Percentiles rank a stretch among this genome's conserved stretches.
Conservation (phyloP, 2,797 vertebrate genomes). For the Danio kyathit region DNA sequence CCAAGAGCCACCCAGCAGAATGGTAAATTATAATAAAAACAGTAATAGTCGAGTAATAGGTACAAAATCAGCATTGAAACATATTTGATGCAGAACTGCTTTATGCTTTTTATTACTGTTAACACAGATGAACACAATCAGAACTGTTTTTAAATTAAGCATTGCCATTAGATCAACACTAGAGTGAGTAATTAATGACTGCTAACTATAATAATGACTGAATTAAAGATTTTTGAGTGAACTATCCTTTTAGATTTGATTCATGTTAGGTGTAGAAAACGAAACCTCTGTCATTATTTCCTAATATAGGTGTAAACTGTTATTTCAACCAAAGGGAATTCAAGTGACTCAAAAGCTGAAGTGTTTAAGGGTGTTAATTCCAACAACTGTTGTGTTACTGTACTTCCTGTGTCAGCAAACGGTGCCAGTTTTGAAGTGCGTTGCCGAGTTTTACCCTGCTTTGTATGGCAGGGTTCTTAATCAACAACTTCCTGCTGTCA, state of each 20-base stretch:
- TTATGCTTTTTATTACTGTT: too few species aligned
- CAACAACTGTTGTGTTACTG: neutral
- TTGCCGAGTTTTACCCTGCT: conserved; percentile 17
- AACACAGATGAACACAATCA: too few species aligned
- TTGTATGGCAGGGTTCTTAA: conserved; percentile 46
- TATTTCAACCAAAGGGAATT: neutral
- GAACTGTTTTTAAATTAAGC: too few species aligned
- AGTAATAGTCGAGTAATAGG: too few species aligned
- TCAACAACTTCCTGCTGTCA: conserved; percentile 65
- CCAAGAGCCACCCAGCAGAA: too few species aligned
- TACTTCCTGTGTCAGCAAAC: neutral
- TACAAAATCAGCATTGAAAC: too few species aligned
- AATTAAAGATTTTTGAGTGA: neutral
- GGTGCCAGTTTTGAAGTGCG: conserved; percentile 10
- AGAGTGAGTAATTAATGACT: too few species aligned
- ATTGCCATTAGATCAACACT: too few species aligned
- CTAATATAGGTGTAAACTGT: neutral
- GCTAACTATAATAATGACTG: too few species aligned
- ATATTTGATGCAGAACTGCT: too few species aligned
- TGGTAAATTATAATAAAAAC: too few species aligned
- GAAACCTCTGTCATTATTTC: neutral
- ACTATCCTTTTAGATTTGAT: neutral
- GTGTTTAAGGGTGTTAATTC: neutral
- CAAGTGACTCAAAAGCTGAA: neutral
- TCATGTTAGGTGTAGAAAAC: neutral